Conservation (phyloP, 2,113 vertebrate genomes). For the Clupea harengus region DNA sequence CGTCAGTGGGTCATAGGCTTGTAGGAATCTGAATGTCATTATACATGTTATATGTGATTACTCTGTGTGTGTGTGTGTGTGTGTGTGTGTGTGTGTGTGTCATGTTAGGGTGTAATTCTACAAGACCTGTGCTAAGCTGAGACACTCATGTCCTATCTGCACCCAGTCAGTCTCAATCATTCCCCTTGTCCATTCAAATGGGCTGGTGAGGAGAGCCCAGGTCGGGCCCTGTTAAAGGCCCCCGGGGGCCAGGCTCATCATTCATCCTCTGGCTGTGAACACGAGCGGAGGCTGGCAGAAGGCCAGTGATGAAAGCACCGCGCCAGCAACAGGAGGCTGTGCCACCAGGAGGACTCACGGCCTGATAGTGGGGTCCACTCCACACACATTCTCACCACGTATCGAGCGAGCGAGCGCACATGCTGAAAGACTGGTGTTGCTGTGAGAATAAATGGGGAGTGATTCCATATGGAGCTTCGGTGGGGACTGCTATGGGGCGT, state of each 20-base stretch:
- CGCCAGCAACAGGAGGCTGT: neutral
- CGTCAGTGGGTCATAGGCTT: constrained; percentile 3
- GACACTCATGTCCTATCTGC: neutral
- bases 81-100: neutral
- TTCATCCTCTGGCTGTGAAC: constrained; percentile 5
- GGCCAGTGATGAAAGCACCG: constrained; percentile 15
- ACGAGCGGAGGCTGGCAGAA: neutral
- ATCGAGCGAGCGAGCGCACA: neutral
- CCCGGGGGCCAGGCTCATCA: constrained; percentile 27
- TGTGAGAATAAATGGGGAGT: neutral
- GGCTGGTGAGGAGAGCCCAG: neutral
- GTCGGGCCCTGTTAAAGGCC: neutral
- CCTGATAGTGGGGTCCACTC: neutral
- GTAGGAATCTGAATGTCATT: too few species aligned
- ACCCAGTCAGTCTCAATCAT: neutral
- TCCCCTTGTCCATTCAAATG: neutral
- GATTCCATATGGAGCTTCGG: neutral
- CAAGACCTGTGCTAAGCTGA: neutral
- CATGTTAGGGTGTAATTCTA: neutral
- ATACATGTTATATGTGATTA: neutral
- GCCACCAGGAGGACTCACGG: neutral
- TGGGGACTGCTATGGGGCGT: neutral
- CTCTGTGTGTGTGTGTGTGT: neutral
- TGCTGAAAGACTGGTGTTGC: neutral
- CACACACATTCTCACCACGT: neutral